Conservation (phyloP, 2,113 vertebrate species). For the Vulpes lagopus region DNA sequence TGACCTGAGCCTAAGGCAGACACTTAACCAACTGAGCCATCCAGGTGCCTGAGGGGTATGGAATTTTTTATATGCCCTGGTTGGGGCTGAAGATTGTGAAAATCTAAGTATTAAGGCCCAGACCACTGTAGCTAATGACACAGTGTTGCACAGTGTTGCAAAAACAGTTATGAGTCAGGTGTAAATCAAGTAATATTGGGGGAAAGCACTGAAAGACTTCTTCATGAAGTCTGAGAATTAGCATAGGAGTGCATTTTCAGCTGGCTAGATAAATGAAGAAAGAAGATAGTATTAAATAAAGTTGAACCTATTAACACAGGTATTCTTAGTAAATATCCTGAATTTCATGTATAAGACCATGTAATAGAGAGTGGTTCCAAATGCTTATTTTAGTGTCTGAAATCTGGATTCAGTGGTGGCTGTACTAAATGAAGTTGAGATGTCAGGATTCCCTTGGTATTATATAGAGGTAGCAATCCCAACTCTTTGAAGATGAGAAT, state of each 20-base stretch:
- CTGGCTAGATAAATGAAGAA: neutral
- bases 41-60: neutral
- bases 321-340: neutral
- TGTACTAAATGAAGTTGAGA: neutral
- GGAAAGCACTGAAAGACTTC: neutral
- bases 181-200: neutral
- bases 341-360: neutral
- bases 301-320: neutral
- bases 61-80: neutral
- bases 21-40: too few species aligned
- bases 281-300: neutral
- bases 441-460: neutral
- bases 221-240: neutral
- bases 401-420: neutral
- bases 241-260: neutral
- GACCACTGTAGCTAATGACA: neutral
- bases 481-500: neutral
- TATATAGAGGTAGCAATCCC: neutral
- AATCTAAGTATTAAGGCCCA: neutral
- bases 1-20: too few species aligned
- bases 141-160: neutral
- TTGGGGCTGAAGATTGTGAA: neutral
- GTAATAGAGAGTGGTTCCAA: neutral
- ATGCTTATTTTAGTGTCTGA: conserved; percentile 14
- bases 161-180: neutral